These are phyloP conservation scores for Megaceryle torquata DNA, from an alignment of 2,113 vertebrate genomes.

Conservation along the genomic window DNA sequence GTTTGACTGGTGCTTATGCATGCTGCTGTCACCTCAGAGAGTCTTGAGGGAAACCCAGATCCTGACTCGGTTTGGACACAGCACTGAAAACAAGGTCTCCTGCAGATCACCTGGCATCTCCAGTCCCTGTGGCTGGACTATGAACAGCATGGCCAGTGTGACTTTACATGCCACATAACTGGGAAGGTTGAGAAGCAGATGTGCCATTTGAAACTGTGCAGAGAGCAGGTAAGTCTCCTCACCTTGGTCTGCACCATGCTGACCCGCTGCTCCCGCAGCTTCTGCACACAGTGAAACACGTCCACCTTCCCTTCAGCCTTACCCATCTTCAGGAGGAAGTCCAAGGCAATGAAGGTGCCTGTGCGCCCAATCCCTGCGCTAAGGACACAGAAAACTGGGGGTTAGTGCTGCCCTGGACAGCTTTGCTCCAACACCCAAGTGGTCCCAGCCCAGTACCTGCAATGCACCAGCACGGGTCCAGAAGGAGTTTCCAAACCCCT, in stretches of 20 bases:
- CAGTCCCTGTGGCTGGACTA: not conserved
- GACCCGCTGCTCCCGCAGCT: slow-evolving; percentile 46
- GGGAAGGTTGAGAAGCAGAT: not conserved
- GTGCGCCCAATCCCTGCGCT: slow-evolving; percentile 70
- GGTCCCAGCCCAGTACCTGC: slow-evolving; percentile 31
- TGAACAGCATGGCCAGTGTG: accelerated
- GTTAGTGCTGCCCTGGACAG: not conserved
- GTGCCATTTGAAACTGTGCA: not conserved
- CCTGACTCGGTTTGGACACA: accelerated
- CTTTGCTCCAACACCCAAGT: no score
- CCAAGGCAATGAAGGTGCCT: slow-evolving; percentile 64
- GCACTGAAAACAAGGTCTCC: not conserved
- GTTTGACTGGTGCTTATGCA: not conserved
- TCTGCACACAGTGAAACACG: slow-evolving; percentile 53
- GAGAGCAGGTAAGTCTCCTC: not conserved
- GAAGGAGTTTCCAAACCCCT: not conserved
- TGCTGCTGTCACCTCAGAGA: not conserved
- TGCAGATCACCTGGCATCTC: not conserved
- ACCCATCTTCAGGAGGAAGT: slow-evolving; percentile 67
- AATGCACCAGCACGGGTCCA: slow-evolving; percentile 60
- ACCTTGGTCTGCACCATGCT: slow-evolving; percentile 73
- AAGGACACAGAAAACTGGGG: not conserved
- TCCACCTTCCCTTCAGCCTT: slow-evolving; percentile 53
- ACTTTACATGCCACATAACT: not conserved
- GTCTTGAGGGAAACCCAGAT: not conserved